phyloP scores from a whole-genome alignment of 2,113 vertebrate species.

The Probosciger aterrimus region DNA sequence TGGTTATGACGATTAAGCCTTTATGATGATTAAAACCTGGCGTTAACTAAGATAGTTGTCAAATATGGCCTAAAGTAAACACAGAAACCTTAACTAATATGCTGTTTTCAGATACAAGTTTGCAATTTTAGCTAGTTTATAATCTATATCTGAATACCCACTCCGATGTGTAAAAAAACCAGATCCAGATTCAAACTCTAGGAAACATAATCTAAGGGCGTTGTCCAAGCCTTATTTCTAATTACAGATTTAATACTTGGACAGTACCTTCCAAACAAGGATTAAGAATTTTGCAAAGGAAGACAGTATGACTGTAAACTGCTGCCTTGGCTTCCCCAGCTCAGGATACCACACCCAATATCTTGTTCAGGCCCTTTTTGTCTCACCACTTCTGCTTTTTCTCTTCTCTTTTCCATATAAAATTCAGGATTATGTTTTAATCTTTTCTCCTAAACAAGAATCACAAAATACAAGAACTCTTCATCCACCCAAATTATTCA shows the following conservation, averaged over 20 bases:
- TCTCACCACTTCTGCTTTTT: slow-evolving; percentile 28
- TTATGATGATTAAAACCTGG: neutral
- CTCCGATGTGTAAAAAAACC: neutral
- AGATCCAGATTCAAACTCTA: neutral
- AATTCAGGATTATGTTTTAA: neutral
- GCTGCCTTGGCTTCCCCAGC: neutral
- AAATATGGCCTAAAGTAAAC: neutral
- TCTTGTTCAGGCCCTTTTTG: neutral
- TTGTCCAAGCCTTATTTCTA: neutral
- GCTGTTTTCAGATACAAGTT: neutral
- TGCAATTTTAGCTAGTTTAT: neutral
- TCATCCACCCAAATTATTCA: neutral
- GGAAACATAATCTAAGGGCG: neutral
- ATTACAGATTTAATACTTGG: neutral
- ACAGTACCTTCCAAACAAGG: neutral
- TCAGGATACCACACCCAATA: slow-evolving; percentile 47
- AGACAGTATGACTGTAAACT: neutral
- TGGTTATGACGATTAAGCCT: neutral
- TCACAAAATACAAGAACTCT: neutral
- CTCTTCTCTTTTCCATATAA: slow-evolving; percentile 24
- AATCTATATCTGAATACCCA: neutral
- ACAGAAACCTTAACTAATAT: neutral
- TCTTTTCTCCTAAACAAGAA: neutral
- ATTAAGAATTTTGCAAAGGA: slow-evolving; percentile 13
- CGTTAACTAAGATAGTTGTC: neutral